Conservation (phyloP, 2,113 vertebrate species). For the Oostethus manadensis region DNA sequence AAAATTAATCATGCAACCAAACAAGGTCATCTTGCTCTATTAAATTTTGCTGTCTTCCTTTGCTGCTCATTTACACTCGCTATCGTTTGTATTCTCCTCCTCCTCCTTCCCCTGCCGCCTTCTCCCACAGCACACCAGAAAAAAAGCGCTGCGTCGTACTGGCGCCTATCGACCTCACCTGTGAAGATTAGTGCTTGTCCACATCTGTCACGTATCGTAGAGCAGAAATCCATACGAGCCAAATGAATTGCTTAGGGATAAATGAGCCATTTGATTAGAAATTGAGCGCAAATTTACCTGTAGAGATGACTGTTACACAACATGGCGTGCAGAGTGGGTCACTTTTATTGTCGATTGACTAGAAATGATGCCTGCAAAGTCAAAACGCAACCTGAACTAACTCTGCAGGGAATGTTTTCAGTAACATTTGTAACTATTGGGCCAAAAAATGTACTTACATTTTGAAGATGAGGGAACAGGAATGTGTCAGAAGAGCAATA, state of each 20-base stretch:
- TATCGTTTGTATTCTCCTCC: conserved; percentile 7
- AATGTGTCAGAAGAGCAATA: no score
- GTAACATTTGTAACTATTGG: no score
- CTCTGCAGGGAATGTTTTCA: no score
- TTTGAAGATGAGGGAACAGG: no score
- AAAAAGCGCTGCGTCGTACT: conserved; percentile 2
- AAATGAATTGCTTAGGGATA: conserved; percentile 47
- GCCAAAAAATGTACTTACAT: no score
- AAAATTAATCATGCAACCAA: conserved; percentile 29
- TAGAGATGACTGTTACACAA: conserved; percentile 24
- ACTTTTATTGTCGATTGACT: conserved; percentile 3
- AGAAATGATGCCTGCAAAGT: not conserved
- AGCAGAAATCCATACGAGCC: conserved; percentile 53
- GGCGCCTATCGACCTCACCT: conserved; percentile 25
- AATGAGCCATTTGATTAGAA: conserved; percentile 58
- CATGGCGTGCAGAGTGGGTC: conserved; percentile 10
- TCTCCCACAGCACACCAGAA: not conserved
- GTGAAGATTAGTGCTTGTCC: conserved; percentile 40
- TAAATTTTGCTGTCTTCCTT: conserved; percentile 8
- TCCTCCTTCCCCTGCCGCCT: not conserved
- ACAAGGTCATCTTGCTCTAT: conserved; percentile 1
- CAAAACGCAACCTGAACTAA: no score
- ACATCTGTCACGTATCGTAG: conserved; percentile 36
- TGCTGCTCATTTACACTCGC: conserved; percentile 7
- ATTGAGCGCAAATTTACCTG: conserved; percentile 47